These are phyloP conservation scores for Antigone vipio DNA, from an alignment of 2,113 vertebrate species.

Conservation along the genomic window DNA sequence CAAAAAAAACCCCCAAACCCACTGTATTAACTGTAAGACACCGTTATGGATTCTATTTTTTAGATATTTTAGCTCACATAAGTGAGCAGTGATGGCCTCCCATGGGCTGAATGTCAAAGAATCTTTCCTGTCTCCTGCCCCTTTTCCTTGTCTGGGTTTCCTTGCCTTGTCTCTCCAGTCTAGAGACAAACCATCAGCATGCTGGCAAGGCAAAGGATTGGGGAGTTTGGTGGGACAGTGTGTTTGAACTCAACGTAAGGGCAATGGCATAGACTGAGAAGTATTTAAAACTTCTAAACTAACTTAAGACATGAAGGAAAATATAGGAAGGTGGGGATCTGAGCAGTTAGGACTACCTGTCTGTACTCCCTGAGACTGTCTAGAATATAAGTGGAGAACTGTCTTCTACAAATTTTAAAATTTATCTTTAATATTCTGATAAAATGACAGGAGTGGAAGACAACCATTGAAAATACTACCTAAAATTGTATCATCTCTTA, in stretches of 20 bases:
- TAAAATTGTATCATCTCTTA: neutral
- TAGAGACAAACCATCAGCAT: neutral
- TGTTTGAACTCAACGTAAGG: neutral
- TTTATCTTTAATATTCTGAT: neutral
- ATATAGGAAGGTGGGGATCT: neutral
- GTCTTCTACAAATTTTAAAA: neutral
- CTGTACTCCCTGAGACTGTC: neutral
- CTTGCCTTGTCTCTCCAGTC: neutral
- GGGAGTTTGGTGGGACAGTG: neutral
- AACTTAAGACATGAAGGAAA: neutral
- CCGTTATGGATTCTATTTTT: neutral
- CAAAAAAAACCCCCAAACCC: too few relatives aligned
- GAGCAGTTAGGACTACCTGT: neutral
- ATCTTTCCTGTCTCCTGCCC: neutral
- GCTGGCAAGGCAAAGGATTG: neutral
- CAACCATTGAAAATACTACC: neutral
- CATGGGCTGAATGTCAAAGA: neutral
- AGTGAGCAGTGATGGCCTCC: neutral
- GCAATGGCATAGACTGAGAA: neutral
- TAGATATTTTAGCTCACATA: neutral
- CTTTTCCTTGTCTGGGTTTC: neutral
- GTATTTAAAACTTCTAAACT: neutral
- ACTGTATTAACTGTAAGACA: neutral
- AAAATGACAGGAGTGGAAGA: neutral
- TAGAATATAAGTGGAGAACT: neutral